Evolutionary conservation across 2,797 vertebrate species (phyloP), one percentile per base, ranked within the genome.

Genomic region (Spinibarbus caldwelli): DNA sequence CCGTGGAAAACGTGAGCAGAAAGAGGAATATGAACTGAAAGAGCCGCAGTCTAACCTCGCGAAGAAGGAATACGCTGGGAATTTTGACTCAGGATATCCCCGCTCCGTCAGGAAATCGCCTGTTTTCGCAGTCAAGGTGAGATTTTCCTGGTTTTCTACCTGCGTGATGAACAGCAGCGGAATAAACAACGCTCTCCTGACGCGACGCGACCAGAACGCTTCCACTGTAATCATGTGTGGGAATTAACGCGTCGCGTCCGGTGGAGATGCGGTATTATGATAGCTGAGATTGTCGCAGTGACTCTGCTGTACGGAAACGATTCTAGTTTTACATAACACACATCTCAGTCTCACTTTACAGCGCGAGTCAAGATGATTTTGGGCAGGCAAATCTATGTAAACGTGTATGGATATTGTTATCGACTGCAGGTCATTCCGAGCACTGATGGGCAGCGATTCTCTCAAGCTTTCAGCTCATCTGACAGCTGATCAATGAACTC

Each of bases 1-100:
- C 43, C 47, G 84, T 47, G 82, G 77, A 73, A 77, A 88, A 85
- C 89, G 89, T 89, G 89, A 87, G 75, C 87, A 67, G 88, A 88
- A 86, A 89, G 82, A 86, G 49, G 86, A 90, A 89, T 80, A 82
- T 89, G 78, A 86, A 71, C 52, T 83, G 80, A 62, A 83, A 71
- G 62, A 72, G 43, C 78, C 49, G 80, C 72, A 70, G 72, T 67
- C 57, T 52, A 47, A 47, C 15, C 29, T 59, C n/a, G 72, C 8
- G 83, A 34, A 47, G 71, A 81, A 77, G 41, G 36, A 47, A 31
- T 57, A 78, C 82, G 9, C 45, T 17, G 11, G 59, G 47, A 45
- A 45, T 36, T 31, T 77, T 57, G n/a, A 57, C 26, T 70, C 45
- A 29, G 83, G 83, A 84, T 34, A 67, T 49, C 66, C 26, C 52